These are phyloP conservation scores for Polyploca ridens DNA, from an alignment of 2,888 invertebrate genomes.

Conservation along the genomic window DNA sequence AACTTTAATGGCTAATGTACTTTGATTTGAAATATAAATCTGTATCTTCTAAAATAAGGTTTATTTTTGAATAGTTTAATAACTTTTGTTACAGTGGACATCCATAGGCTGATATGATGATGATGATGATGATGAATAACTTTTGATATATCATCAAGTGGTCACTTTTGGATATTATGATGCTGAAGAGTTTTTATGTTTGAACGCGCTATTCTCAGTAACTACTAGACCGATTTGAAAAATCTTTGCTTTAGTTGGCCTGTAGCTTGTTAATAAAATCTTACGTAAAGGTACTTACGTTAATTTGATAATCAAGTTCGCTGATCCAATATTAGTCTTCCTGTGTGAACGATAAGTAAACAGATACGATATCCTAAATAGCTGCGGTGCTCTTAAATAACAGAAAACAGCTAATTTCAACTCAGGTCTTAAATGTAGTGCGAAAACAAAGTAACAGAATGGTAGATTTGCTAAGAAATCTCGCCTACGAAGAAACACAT, in stretches of 20 bases:
- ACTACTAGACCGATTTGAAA: no score
- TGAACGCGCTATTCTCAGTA: no score
- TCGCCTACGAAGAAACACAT: conserved; percentile 61
- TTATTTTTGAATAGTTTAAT: not conserved
- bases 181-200: no score
- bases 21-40: not conserved
- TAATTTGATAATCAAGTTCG: conserved; percentile 73
- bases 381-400: conserved; percentile 69
- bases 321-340: conserved; percentile 70
- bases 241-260: no score
- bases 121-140: no score
- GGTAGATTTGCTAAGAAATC: conserved; percentile 74
- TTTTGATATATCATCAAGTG: not conserved
- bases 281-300: conserved; percentile 55
- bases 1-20: not conserved
- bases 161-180: no score
- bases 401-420: conserved; percentile 61
- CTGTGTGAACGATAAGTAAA: conserved; percentile 72
- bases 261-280: no score
- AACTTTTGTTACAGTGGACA: no score
- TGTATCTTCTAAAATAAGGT: not conserved
- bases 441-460: conserved; percentile 65
- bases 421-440: conserved; percentile 41
- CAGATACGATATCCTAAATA: conserved; percentile 72
- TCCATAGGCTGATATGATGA: no score